Percentiles rank a stretch among this genome's conserved stretches.
Evolutionary conservation across 2,113 vertebrate genomes (phyloP).

Genomic region (Saccopteryx bilineata): DNA sequence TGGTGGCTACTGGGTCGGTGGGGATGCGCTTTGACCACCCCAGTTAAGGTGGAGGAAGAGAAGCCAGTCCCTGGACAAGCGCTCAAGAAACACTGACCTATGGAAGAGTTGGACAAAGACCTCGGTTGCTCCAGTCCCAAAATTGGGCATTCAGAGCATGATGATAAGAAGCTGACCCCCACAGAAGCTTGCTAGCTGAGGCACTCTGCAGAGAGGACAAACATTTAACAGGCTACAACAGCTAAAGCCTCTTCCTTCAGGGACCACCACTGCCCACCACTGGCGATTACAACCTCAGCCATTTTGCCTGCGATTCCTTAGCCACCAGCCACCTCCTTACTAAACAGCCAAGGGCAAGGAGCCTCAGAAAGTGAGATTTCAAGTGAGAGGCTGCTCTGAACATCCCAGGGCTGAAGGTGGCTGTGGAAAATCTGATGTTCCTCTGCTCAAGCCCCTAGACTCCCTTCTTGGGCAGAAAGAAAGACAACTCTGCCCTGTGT

Average conservation of each 20-base stretch:
- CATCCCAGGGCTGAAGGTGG: background rate
- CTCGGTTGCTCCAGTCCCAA: background rate
- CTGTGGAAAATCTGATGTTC: background rate
- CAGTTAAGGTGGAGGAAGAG: conserved; percentile 33
- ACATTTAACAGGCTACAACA: background rate
- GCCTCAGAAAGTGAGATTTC: background rate
- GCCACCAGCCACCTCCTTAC: background rate
- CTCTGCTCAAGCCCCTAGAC: background rate
- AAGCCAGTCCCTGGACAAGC: background rate
- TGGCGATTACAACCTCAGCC: background rate
- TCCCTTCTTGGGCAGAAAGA: too few relatives aligned
- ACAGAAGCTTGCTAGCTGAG: conserved; percentile 44
- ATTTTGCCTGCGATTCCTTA: background rate
- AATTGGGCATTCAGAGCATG: background rate
- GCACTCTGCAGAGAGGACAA: background rate
- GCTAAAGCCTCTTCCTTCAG: background rate
- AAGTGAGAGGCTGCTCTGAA: background rate
- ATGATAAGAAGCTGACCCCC: conserved; percentile 67
- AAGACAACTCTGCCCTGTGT: background rate
- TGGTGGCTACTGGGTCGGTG: conserved; percentile 45
- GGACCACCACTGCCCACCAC: too few relatives aligned
- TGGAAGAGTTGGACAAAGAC: background rate
- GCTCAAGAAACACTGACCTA: conserved; percentile 38
- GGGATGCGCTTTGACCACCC: conserved; percentile 49
- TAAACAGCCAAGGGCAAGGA: background rate